phyloP scores from a whole-genome alignment of 2,888 invertebrate species.

The Augiades crinisus region DNA sequence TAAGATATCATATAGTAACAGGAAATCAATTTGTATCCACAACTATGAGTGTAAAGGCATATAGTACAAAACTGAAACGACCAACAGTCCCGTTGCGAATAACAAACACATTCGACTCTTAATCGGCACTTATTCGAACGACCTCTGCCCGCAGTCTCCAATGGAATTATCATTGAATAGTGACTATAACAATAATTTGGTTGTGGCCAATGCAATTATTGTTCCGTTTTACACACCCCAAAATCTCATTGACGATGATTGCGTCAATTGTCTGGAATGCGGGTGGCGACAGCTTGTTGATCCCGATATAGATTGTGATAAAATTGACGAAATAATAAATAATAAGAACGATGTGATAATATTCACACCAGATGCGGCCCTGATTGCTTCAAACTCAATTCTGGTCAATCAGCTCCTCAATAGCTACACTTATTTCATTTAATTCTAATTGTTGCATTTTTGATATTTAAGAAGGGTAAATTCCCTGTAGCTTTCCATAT shows the following conservation, averaged over 20 bases:
- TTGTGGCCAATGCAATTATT: slow-evolving; percentile 77
- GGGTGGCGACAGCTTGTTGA: slow-evolving; percentile 75
- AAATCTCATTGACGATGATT: slow-evolving; percentile 79
- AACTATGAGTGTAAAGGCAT: no score
- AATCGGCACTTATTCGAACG: slow-evolving; percentile 15
- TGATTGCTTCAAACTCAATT: slow-evolving; percentile 26
- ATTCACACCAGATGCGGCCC: slow-evolving; percentile 41
- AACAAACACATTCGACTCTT: background rate
- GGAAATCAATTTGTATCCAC: no score
- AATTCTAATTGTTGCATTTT: background rate
- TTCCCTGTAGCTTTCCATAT: no score
- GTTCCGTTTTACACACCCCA: slow-evolving; percentile 68
- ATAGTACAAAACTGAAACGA: background rate
- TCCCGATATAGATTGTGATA: slow-evolving; percentile 68
- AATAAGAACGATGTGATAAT: slow-evolving; percentile 45
- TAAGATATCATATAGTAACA: no score
- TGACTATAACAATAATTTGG: slow-evolving; percentile 72
- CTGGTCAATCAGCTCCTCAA: background rate
- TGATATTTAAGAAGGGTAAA: no score
- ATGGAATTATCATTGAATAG: slow-evolving; percentile 74
- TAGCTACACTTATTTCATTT: background rate
- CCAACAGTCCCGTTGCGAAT: background rate
- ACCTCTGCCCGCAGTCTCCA: slow-evolving; percentile 62
- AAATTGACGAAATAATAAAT: slow-evolving; percentile 56
- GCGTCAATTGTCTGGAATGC: slow-evolving; percentile 78